Conservation (phyloP, 2,888 invertebrate species). For the Eumerus sabulonum region DNA sequence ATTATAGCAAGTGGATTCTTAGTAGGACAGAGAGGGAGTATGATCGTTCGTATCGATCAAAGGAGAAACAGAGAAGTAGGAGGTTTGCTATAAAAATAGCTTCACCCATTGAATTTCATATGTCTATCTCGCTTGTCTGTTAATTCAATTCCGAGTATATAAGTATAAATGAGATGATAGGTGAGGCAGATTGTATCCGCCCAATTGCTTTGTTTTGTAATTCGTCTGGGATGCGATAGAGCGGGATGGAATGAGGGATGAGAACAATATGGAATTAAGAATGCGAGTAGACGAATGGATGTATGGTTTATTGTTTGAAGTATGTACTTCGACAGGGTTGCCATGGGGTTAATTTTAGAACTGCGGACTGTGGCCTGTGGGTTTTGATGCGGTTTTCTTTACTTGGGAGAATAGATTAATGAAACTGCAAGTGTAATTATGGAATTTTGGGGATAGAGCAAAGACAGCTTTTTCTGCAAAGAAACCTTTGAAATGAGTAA, state of each 20-base stretch:
- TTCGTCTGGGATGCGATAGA: too few species aligned
- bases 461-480: too few species aligned
- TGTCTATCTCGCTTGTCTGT: conserved; percentile 22
- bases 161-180: not conserved
- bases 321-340: conserved; percentile 35
- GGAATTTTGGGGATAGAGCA: too few species aligned
- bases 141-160: conserved; percentile 1
- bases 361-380: not conserved
- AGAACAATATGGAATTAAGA: too few species aligned
- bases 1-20: conserved; percentile 53
- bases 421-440: too few species aligned
- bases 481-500: too few species aligned
- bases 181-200: conserved; percentile 29
- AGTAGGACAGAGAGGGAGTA: not conserved
- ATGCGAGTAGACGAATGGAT: conserved; percentile 25
- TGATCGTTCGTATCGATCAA: not conserved
- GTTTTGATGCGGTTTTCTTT: not conserved
- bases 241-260: too few species aligned
- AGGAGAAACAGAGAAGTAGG: conserved; percentile 12
- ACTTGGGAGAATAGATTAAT: too few species aligned
- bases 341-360: conserved; percentile 17
- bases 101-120: conserved; percentile 17
- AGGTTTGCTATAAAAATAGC: conserved; percentile 31
- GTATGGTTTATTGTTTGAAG: conserved; percentile 16
- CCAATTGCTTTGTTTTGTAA: conserved; percentile 8